phyloP scores from a whole-genome alignment of 2,797 vertebrate species.

The Chelon auratus region DNA sequence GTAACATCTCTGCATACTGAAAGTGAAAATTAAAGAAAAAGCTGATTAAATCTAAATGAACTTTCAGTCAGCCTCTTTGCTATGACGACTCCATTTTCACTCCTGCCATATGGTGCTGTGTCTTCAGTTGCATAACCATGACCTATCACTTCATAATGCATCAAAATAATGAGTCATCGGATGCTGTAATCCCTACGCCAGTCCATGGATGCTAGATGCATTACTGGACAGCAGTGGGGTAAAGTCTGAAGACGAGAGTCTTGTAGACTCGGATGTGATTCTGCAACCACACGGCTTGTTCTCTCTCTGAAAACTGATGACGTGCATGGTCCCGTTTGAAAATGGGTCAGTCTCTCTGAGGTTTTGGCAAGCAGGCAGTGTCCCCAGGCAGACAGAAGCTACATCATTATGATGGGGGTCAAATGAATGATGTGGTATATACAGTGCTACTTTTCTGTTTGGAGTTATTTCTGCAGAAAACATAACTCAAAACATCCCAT shows the following conservation, averaged over 20 bases:
- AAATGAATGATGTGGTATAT: constrained; percentile 14
- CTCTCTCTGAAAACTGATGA: constrained; percentile 33
- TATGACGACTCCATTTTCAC: constrained; percentile 23
- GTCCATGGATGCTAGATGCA: constrained; percentile 41
- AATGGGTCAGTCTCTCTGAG: constrained; percentile 72
- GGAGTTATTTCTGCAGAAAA: too few relatives aligned
- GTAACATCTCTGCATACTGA: constrained; percentile 24
- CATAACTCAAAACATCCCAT: too few relatives aligned
- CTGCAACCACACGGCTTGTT: not conserved
- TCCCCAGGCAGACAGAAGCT: constrained; percentile 65
- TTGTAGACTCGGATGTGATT: not conserved
- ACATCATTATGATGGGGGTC: constrained; percentile 34
- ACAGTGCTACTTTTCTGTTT: too few relatives aligned
- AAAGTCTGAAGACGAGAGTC: constrained; percentile 7
- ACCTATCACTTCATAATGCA: constrained; percentile 32
- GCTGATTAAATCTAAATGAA: constrained; percentile 38
- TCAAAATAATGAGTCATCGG: constrained; percentile 45
- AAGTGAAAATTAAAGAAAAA: constrained; percentile 6
- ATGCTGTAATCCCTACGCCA: constrained; percentile 50
- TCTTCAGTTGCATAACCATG: constrained; percentile 68
- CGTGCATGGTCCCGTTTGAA: constrained; percentile 46
- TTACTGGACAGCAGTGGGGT: constrained; percentile 16
- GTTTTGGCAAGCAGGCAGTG: constrained; percentile 45
- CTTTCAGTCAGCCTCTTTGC: constrained; percentile 12
- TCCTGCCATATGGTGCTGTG: constrained; percentile 50